These are phyloP conservation scores for Aplochiton taeniatus DNA, from an alignment of 2,797 vertebrate genomes.

Conservation along the genomic window DNA sequence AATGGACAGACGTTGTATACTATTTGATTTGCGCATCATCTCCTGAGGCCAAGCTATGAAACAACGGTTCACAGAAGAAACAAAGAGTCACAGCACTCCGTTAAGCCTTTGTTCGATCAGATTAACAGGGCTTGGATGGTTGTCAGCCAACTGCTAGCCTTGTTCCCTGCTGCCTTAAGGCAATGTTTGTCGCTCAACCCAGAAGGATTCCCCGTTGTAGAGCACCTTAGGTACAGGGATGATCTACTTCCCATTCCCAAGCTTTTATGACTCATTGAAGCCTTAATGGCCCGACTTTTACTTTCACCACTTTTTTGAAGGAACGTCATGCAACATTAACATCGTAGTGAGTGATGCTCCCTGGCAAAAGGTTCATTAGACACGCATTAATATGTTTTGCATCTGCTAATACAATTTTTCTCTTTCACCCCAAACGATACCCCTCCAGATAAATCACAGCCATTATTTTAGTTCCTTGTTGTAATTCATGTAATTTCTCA, in stretches of 20 bases:
- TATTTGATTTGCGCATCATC: no score
- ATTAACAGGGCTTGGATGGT: no score
- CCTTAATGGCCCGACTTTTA: conserved; percentile 8
- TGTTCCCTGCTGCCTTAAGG: not conserved
- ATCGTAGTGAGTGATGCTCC: conserved; percentile 45
- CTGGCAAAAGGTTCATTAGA: conserved; percentile 56
- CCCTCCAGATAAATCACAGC: conserved; percentile 59
- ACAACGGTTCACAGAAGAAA: no score
- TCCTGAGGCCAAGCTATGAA: no score
- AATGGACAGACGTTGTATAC: no score
- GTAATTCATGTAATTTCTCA: conserved; percentile 60
- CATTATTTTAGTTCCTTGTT: conserved; percentile 26
- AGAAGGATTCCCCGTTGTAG: not conserved
- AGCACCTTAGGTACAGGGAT: not conserved
- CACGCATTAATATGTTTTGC: conserved; percentile 59
- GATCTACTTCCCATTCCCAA: conserved; percentile 1
- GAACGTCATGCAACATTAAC: conserved; percentile 54
- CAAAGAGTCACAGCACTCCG: no score
- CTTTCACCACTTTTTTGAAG: conserved; percentile 24
- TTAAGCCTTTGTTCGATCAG: no score
- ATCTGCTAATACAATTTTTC: conserved; percentile 53
- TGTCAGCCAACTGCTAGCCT: not conserved
- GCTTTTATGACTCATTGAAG: not conserved
- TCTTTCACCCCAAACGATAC: conserved; percentile 42
- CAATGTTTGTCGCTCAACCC: no score